These are phyloP conservation scores for Lytechinus pictus DNA, from an alignment of 35 echinoderm and acorn worm species.

Conservation along the genomic window DNA sequence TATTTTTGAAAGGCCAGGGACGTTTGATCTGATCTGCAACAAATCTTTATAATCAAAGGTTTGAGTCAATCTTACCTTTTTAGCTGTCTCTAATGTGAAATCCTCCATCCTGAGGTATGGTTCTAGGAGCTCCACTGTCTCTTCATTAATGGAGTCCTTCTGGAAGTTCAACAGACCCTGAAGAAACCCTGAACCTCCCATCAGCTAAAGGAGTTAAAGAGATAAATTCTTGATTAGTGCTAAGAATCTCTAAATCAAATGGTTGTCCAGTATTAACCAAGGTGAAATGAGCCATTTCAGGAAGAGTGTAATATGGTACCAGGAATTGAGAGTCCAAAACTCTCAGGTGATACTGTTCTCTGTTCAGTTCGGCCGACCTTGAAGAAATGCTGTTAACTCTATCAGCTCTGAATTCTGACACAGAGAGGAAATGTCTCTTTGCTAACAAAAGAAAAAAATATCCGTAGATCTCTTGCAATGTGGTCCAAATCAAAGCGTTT, in stretches of 20 bases:
- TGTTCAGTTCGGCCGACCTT: neutral
- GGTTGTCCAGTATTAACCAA: neutral
- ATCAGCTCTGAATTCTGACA: neutral
- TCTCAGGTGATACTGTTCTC: neutral
- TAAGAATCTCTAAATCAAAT: neutral
- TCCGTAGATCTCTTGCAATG: neutral
- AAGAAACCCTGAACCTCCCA: conserved; percentile 90
- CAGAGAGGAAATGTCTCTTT: neutral
- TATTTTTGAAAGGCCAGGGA: no score
- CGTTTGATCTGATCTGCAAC: no score
- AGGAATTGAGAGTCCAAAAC: neutral
- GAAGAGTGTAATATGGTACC: neutral
- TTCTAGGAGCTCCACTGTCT: conserved; percentile 89
- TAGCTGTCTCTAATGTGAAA: conserved; percentile 90
- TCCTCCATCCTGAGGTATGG: conserved; percentile 93
- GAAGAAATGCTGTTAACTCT: neutral
- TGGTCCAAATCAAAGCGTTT: neutral
- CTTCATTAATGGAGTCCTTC: conserved; percentile 92
- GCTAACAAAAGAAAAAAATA: neutral
- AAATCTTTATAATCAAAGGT: neutral
- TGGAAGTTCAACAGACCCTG: conserved; percentile 83
- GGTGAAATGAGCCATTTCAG: neutral
- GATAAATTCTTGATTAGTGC: neutral
- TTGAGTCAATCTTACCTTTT: conserved; percentile 67
- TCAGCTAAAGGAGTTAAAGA: conserved; percentile 74